phyloP scores from a whole-genome alignment of 2,888 invertebrate genomes.

The Morpho deidamia region DNA sequence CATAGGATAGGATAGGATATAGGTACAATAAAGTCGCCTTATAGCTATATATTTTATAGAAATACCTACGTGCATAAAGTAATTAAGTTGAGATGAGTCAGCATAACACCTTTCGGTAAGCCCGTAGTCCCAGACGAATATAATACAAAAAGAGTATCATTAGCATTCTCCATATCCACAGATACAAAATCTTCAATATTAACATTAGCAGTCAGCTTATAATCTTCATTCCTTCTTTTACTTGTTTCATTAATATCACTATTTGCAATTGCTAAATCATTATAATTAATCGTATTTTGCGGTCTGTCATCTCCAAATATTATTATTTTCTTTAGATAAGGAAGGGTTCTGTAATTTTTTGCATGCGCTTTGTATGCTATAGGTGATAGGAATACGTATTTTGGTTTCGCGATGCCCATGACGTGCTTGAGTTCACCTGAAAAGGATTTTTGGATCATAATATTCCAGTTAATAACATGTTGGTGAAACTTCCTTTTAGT shows the following conservation, averaged over 20 bases:
- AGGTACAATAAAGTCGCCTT: no score
- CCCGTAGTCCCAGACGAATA: constrained; percentile 68
- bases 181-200: constrained; percentile 38
- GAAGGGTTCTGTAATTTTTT: constrained; percentile 31
- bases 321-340: constrained; percentile 40
- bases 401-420: constrained; percentile 50
- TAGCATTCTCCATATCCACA: constrained; percentile 41
- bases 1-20: no score
- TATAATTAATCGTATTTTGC: constrained; percentile 34
- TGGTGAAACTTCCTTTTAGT: no score
- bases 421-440: constrained; percentile 55
- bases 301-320: constrained; percentile 40
- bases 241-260: background rate
- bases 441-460: constrained; percentile 6
- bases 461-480: no score
- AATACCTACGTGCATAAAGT: constrained; percentile 41
- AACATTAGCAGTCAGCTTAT: background rate
- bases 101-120: constrained; percentile 57
- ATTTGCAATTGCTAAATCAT: constrained; percentile 34
- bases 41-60: no score
- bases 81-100: constrained; percentile 49
- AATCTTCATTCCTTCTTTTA: background rate
- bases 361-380: constrained; percentile 37
- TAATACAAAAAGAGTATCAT: constrained; percentile 43
- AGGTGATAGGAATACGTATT: constrained; percentile 48